Base-by-base conservation (phyloP, 2,888 invertebrate species). In the Zele albiditarsus region DNA sequence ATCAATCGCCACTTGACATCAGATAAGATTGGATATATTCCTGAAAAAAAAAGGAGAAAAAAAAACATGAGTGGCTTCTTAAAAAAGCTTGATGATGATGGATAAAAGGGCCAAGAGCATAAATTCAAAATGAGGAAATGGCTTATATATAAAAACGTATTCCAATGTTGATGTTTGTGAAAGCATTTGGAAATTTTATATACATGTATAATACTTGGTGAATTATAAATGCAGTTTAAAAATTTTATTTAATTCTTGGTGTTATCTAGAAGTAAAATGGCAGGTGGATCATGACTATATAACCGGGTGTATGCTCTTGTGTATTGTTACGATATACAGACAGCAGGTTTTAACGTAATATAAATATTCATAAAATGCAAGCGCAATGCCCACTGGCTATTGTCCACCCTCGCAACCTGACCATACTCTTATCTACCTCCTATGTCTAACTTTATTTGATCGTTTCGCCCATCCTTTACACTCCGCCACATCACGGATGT, bases 1-100 rank as follows among this genome's bases (percentile, higher is more conserved):
- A 86, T 86, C 87, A 86, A 88, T 87, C 88, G 82, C 82, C 83
- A 83, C 85, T 84, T 80, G 81, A 80, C 86, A 87, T 87, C 87
- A 86, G 88, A 88, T 88, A 87, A 85, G 84, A 85, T 84, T 85
- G 81, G 83, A 80, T 84, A 70, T 28, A 57, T 23, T 69, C 49
- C 60, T 38, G n/a, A 0, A 60, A 46, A 42, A 49, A 42, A 23
- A 25, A 60, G 84, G 65, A 74, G 8, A 53, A 53, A 53, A 53
- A 46, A 46, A 46, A n/a, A 46, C n/a, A 72, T 74, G 73, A 75
- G 76, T 62, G 58, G 27, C 42, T 28, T 57, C 63, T 46, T 73
- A 73, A 74, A 84, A 82, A 83, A 86, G 84, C 83, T 81, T 84
- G 83, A 82, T 78, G 82, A 76, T 60, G 23, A 53, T 63, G 53